phyloP scores from a whole-genome alignment of 2,797 vertebrate genomes.

The Coendou prehensilis region DNA sequence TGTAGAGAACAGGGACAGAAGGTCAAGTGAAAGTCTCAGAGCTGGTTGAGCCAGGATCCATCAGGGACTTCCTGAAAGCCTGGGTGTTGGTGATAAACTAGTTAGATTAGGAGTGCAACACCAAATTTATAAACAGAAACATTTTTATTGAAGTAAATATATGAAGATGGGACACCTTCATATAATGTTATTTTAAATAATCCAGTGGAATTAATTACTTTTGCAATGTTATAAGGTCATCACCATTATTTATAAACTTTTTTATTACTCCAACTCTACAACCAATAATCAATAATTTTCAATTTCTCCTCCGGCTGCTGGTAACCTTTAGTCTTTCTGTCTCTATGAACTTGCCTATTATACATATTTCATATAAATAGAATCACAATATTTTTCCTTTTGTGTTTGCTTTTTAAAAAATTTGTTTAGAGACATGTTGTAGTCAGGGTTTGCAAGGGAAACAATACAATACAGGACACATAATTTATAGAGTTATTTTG shows the following conservation, averaged over 20 bases:
- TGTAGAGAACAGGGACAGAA: too few species aligned
- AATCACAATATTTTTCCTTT: background rate
- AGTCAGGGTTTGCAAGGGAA: too few species aligned
- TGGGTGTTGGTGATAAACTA: background rate
- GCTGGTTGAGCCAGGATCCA: background rate
- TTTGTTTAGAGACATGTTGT: background rate
- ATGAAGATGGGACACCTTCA: background rate
- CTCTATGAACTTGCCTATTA: background rate
- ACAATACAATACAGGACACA: too few species aligned
- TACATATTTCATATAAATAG: background rate
- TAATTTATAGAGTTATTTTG: too few species aligned
- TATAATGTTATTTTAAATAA: background rate
- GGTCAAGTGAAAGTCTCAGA: background rate
- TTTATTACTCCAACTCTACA: background rate
- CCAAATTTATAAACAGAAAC: background rate
- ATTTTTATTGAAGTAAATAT: background rate
- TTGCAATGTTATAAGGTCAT: background rate
- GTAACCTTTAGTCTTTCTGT: background rate
- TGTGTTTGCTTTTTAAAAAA: background rate
- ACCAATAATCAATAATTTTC: background rate
- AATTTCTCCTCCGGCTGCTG: background rate
- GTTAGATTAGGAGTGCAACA: background rate
- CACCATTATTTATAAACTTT: background rate
- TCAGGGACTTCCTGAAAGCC: background rate
- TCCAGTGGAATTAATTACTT: background rate